Percentiles rank a stretch among this genome's conserved stretches.
These are phyloP conservation scores for Drosophila buzzatii DNA, from an alignment of 2,888 invertebrate genomes.

Conservation along the genomic window DNA sequence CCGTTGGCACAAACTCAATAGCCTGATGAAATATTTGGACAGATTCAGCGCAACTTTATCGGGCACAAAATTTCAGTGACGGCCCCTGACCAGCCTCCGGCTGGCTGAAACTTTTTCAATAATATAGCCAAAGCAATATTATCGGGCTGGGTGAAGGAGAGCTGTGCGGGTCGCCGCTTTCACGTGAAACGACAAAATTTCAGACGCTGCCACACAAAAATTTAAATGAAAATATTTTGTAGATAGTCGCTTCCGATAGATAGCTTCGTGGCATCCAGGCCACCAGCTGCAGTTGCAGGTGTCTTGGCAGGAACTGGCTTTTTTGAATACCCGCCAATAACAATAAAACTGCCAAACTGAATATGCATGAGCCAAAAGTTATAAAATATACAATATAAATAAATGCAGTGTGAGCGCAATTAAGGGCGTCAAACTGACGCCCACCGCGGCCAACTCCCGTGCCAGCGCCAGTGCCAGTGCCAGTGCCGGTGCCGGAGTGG, in stretches of 20 bases:
- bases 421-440: conserved; percentile 64
- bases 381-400: conserved; percentile 78
- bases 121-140: conserved; percentile 68
- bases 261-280: conserved; percentile 43
- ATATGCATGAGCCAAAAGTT: conserved; percentile 76
- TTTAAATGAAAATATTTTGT: conserved; percentile 73
- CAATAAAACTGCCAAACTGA: conserved; percentile 74
- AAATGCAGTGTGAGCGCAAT: conserved; percentile 78
- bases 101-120: conserved; percentile 73
- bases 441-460: conserved; percentile 5
- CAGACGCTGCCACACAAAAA: conserved; percentile 55
- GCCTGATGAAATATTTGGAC: conserved; percentile 73
- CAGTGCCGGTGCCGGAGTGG: neutral
- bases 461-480: neutral
- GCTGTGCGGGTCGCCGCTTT: conserved; percentile 6
- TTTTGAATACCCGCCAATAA: conserved; percentile 74
- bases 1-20: conserved; percentile 67
- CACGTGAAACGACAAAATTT: conserved; percentile 54
- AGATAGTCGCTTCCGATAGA: conserved; percentile 56
- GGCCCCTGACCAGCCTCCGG: conserved; percentile 26
- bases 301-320: conserved; percentile 46
- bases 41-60: conserved; percentile 70
- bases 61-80: conserved; percentile 49
- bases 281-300: conserved; percentile 44
- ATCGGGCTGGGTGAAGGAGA: conserved; percentile 34